phyloP scores from a whole-genome alignment of 2,888 invertebrate species.

The Acanthosepion esculentum region DNA sequence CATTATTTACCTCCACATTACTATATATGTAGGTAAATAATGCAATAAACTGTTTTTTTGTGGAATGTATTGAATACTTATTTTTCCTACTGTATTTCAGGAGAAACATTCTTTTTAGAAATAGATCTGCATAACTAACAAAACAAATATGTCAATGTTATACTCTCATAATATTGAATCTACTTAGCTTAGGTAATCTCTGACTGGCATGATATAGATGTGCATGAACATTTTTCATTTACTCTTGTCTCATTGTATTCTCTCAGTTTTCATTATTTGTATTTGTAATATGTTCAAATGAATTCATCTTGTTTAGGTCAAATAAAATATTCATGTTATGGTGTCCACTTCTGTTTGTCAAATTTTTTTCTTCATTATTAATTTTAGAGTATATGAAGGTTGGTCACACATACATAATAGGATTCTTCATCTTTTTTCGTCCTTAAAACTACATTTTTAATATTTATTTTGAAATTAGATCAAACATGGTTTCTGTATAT shows the following conservation, averaged over 20 bases:
- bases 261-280: background rate
- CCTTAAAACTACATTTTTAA: background rate
- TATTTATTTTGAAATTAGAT: background rate
- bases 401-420: background rate
- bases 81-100: background rate
- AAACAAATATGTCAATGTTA: background rate
- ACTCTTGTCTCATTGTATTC: background rate
- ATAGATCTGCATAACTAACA: background rate
- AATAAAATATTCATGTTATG: background rate
- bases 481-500: background rate
- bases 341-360: background rate
- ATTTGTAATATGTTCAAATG: background rate
- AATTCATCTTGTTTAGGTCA: background rate
- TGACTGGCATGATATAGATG: background rate
- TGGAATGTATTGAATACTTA: too few species aligned
- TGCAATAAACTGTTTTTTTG: too few species aligned
- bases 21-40: too few species aligned
- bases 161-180: background rate
- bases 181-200: too few species aligned
- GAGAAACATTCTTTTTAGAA: background rate
- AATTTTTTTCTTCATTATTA: background rate
- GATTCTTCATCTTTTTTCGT: background rate
- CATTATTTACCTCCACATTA: too few species aligned
- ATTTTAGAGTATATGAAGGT: background rate
- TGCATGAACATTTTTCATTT: background rate